Evolutionary conservation across 2,888 invertebrate genomes (phyloP), one percentile per base, ranked within the genome.

Genomic region (Pilophorus perplexus): DNA sequence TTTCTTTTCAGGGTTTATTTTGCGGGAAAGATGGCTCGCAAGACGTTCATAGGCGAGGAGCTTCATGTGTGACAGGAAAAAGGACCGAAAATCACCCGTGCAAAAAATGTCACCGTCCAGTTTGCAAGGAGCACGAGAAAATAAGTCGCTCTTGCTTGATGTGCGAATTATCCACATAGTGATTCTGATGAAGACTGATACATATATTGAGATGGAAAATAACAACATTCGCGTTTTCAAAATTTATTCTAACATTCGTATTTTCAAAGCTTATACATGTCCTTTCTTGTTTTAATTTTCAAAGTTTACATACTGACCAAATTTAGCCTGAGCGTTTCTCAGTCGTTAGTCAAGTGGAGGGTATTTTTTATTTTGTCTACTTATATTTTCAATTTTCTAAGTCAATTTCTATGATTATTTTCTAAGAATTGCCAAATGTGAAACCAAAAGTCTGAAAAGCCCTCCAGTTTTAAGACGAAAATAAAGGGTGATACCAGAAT

Each of bases 1-100:
- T 42, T 42, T 42, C 42, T 42, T 42, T 14, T 14, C 42, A 42
- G 42, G 42, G 14, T 42, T n/a, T n/a, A n/a, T n/a, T n/a, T n/a
- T 42, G 42, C 42, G 14, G 42, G 14, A 42, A 42, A 42, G 14
- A n/a, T 42, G 42, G 42, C 42, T 42, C 42, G 5, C 16, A 8
- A 14, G 16, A 42, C n/a, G n/a, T 42, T 42, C 42, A 42, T 8
- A 42, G 42, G 42, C 12, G 33, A 33, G 33, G 33, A 33, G 33
- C 33, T 33, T 33, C 33, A 33, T 33, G 12, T 33, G 33, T 33
- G 33, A 33, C 6, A 33, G 33, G 33, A 33, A 33, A 33, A 33
- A 33, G 6, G 33, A 33, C 33, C 33, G 33, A 33, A 33, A 33
- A 33, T 8, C 33, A 12, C 12, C 33, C 33, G 12, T 33, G 33